These are phyloP conservation scores for Vidua chalybeata DNA, from an alignment of 2,113 vertebrate genomes.

Conservation along the genomic window DNA sequence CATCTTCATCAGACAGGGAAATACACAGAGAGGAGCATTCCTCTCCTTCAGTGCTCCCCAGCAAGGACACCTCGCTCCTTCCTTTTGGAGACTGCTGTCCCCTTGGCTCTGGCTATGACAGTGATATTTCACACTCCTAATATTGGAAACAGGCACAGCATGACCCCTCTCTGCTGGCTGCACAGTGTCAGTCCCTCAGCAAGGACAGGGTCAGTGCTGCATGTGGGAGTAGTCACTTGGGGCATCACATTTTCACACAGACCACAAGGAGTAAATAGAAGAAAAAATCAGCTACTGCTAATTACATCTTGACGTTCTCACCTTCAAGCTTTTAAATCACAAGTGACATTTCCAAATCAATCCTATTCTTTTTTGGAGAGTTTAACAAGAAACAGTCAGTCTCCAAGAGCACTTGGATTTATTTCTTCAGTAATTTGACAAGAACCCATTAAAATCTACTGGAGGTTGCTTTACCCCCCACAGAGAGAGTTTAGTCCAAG, in stretches of 20 bases:
- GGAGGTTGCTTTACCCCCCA: background rate
- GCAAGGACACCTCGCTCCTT: background rate
- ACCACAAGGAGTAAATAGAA: background rate
- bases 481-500: slow-evolving; percentile 34
- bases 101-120: background rate
- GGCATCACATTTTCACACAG: background rate
- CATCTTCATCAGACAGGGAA: background rate
- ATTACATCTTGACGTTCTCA: background rate
- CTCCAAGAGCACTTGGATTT: background rate
- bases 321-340: slow-evolving; percentile 27
- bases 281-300: background rate
- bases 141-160: background rate
- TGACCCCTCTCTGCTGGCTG: background rate
- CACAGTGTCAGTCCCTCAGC: background rate
- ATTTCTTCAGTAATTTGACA: slow-evolving; percentile 39
- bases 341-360: slow-evolving; percentile 45
- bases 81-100: background rate
- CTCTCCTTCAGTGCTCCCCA: background rate
- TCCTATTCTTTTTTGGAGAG: slow-evolving; percentile 42
- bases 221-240: background rate
- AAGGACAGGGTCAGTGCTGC: background rate
- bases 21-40: background rate
- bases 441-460: slow-evolving; percentile 34
- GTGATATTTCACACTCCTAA: background rate
- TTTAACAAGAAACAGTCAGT: slow-evolving; percentile 36